Evolutionary conservation across 2,888 invertebrate genomes (phyloP).

Genomic region (Calliopum simillimum): DNA sequence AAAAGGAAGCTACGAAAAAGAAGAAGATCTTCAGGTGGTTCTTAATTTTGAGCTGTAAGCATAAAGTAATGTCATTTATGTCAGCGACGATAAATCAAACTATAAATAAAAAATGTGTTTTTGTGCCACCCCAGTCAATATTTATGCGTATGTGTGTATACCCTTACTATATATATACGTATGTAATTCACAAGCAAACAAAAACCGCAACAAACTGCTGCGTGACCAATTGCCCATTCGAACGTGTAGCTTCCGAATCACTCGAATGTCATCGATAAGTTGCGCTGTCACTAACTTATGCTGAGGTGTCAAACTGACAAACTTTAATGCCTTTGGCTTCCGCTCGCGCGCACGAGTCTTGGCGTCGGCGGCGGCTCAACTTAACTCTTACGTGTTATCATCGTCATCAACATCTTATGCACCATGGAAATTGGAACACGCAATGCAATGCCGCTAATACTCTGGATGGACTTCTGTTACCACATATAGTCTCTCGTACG

Average conservation of each 20-base stretch:
- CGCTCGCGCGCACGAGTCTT: constrained; percentile 3
- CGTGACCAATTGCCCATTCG: constrained; percentile 48
- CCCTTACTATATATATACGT: no score
- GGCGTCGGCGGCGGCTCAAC: background rate
- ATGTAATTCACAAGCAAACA: no score
- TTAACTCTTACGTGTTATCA: background rate
- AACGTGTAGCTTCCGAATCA: background rate
- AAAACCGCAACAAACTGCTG: constrained; percentile 38
- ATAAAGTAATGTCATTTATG: no score
- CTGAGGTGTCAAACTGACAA: constrained; percentile 50
- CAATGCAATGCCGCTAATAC: background rate
- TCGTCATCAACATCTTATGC: background rate
- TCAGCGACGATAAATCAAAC: no score
- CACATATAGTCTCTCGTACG: background rate
- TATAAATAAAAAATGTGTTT: no score
- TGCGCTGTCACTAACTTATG: constrained; percentile 29
- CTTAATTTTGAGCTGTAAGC: no score
- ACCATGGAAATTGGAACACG: background rate
- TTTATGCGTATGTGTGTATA: background rate
- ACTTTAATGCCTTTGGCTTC: constrained; percentile 40
- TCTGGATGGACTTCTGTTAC: background rate
- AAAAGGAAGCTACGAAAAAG: no score
- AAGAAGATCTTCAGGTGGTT: no score
- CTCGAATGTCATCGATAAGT: constrained; percentile 34
- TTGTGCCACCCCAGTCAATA: background rate